A percentile compares a stretch with the other conserved stretches of the same genome.
phyloP scores from a whole-genome alignment of 2,113 vertebrate genomes.

The Rhipidura dahli region DNA sequence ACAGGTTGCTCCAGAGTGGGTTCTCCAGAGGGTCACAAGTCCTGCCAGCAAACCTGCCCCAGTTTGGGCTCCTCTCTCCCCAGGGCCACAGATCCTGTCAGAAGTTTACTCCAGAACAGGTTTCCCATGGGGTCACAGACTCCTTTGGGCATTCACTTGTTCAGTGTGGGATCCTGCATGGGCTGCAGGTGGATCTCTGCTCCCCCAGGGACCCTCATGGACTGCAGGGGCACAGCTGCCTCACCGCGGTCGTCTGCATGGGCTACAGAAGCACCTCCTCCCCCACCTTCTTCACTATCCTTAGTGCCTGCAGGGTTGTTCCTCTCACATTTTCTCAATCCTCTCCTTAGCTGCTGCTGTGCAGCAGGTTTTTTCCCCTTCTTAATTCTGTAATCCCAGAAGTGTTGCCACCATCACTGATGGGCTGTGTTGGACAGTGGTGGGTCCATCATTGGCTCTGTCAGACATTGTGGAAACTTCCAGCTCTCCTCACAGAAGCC shows the following conservation, averaged over 20 bases:
- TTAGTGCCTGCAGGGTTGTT: not conserved
- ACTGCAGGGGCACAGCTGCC: not conserved
- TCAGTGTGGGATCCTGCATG: not conserved
- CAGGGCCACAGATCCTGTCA: not conserved
- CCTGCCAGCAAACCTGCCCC: not conserved
- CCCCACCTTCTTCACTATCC: not conserved
- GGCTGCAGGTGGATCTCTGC: not conserved
- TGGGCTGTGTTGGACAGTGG: not conserved
- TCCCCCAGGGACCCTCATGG: not conserved
- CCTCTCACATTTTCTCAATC: not conserved
- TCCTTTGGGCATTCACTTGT: not conserved
- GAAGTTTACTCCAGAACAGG: not conserved
- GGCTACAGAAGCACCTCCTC: not conserved
- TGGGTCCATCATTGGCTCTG: not conserved
- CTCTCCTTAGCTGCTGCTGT: not conserved
- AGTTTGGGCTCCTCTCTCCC: not conserved
- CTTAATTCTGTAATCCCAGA: not conserved
- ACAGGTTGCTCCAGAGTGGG: fast-evolving
- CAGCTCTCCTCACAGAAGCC: not conserved
- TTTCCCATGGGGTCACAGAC: not conserved
- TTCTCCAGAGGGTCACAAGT: not conserved
- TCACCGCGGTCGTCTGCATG: fast-evolving
- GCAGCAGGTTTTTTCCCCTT: not conserved
- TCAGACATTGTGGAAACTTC: not conserved
- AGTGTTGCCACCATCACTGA: fast-evolving